Evolutionary conservation across 1,140 invertebrate genomes (phyloP).

Genomic region (Odontomachus brunneus): DNA sequence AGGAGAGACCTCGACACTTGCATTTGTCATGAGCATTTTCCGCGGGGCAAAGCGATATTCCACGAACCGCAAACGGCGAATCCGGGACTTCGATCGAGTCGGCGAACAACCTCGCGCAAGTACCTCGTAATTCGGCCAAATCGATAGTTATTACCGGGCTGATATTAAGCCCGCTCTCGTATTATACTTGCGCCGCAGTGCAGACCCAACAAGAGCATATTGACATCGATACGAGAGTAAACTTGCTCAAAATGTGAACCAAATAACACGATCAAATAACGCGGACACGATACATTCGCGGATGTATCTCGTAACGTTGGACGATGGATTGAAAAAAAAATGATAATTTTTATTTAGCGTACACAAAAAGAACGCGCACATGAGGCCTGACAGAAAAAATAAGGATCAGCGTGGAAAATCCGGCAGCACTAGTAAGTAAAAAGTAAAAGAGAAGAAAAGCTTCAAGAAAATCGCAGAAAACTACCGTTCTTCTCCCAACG

Average conservation of each 20-base stretch:
- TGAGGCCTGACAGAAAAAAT: too few relatives aligned
- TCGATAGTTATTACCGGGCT: conserved; percentile 39
- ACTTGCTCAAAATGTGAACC: too few relatives aligned
- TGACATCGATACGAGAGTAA: not conserved
- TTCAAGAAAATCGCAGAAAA: not conserved
- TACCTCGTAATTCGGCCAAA: conserved; percentile 16
- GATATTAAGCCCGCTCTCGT: not conserved
- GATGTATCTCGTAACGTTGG: not conserved
- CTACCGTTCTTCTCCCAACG: not conserved
- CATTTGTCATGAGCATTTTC: conserved; percentile 19
- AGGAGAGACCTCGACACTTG: not conserved
- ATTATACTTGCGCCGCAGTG: not conserved
- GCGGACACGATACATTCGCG: too few relatives aligned
- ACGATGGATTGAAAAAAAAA: not conserved
- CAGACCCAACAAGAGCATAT: not conserved
- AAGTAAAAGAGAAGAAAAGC: too few relatives aligned
- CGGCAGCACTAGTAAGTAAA: too few relatives aligned
- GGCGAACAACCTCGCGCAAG: not conserved
- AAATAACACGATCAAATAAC: too few relatives aligned
- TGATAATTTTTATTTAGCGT: too few relatives aligned
- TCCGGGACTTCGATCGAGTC: conserved; percentile 6
- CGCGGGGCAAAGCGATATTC: not conserved
- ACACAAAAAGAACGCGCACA: too few relatives aligned
- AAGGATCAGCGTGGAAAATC: too few relatives aligned
- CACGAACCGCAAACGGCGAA: not conserved